Evolutionary conservation across 2,888 invertebrate species (phyloP), one percentile per base, ranked within the genome.

Genomic region (Eupithecia abbreviata): DNA sequence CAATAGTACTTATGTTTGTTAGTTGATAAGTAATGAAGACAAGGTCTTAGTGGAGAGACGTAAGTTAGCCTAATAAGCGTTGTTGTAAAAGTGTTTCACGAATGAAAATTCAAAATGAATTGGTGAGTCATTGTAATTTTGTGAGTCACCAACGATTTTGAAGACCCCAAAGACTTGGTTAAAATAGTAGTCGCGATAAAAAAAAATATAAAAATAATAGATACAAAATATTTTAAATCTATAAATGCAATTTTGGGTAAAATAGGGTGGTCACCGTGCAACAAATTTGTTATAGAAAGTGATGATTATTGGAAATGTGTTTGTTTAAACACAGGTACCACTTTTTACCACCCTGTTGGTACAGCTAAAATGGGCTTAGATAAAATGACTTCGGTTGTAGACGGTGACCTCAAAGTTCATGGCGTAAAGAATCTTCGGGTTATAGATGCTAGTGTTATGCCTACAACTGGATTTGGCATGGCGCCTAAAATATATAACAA

Each of bases 381-480:
- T 55, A 86, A 85, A 6, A 76, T 79, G 45, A 84, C 81, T 7
- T 83, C 88, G 1, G 90, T 90, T 0, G 90, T 90, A 0, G 96
- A 96, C 87, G 95, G 96, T 0, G 89, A 96, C 62, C 88, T 97
- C 4, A 95, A 93, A 79, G 96, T 97, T 0, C 95, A 96, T 76
- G 96, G 96, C 0, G 92, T 97, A 0, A 87, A 92, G 30, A 96
- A 96, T 13, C 90, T 97, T 2, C 93, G 97, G 58, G 97, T 97
- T 0, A 96, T 96, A 0, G 97, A 97, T 87, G 97, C 97, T 0
- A 97, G 97, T 74, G 95, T 98, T 67, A 98, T 98, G 97, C 98
- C 98, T 0, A 94, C 89, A n/a, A n/a, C n/a, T n/a, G n/a, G n/a
- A n/a, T n/a, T n/a, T n/a, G n/a, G n/a, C n/a, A n/a, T n/a, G n/a